phyloP scores from a whole-genome alignment of 2,113 vertebrate species.

The Numenius arquata region DNA sequence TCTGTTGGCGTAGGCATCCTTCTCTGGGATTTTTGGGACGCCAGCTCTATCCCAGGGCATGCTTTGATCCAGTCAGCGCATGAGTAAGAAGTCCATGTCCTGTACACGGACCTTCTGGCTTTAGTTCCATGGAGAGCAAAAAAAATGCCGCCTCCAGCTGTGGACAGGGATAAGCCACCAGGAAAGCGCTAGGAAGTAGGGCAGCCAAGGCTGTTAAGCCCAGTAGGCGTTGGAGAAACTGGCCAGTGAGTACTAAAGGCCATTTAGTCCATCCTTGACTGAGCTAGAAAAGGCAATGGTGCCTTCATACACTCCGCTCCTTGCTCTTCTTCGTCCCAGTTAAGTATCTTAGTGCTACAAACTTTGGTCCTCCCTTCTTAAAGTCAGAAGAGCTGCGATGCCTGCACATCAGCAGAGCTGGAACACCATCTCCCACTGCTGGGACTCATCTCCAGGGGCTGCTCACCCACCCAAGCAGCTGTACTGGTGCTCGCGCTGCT shows the following conservation, averaged over 20 bases:
- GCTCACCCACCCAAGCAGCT: background rate
- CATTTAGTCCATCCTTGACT: background rate
- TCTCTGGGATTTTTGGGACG: background rate
- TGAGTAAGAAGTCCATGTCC: background rate
- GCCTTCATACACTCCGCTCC: rapidly evolving
- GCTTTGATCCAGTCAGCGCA: background rate
- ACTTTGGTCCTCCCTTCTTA: background rate
- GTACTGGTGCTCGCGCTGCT: background rate
- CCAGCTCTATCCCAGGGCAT: background rate
- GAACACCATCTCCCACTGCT: background rate
- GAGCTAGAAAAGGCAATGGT: background rate
- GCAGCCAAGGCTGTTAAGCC: background rate
- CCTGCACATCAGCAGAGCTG: background rate
- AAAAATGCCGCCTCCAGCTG: background rate
- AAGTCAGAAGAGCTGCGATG: background rate
- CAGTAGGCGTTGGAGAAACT: background rate
- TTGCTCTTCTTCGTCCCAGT: background rate
- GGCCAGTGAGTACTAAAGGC: background rate
- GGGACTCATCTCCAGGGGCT: background rate
- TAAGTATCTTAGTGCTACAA: background rate
- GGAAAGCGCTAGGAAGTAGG: background rate
- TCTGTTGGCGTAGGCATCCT: background rate
- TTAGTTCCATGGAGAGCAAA: background rate
- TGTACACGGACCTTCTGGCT: background rate
- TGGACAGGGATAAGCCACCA: background rate